A percentile compares a stretch with the other conserved stretches of the same genome.
phyloP scores from a whole-genome alignment of 2,797 vertebrate species.

The Semotilus atromaculatus region DNA sequence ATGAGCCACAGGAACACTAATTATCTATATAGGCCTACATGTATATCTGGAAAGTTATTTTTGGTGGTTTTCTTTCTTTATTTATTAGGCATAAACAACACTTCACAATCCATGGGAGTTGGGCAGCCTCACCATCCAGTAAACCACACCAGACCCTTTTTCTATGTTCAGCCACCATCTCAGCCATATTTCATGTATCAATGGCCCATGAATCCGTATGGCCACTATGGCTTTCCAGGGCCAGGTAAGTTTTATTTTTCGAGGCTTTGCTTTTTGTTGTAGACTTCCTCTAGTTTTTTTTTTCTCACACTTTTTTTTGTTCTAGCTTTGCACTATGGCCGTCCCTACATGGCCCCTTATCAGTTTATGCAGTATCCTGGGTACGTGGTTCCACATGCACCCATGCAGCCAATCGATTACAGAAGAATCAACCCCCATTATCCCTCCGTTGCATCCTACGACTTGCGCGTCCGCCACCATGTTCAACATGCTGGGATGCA shows the following conservation, averaged over 20 bases:
- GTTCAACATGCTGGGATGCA: slow-evolving; percentile 54
- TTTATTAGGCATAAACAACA: slow-evolving; percentile 60
- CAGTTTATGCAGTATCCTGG: slow-evolving; percentile 67
- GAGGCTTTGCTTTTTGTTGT: neutral
- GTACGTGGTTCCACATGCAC: slow-evolving; percentile 67
- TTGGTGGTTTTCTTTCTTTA: neutral
- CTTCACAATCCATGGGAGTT: slow-evolving; percentile 63
- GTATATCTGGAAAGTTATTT: neutral
- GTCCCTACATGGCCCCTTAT: slow-evolving; percentile 63
- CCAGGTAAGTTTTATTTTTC: slow-evolving; percentile 52
- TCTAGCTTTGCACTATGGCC: slow-evolving; percentile 59
- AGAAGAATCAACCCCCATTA: slow-evolving; percentile 58
- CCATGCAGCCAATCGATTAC: slow-evolving; percentile 65
- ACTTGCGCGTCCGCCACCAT: slow-evolving; percentile 61
- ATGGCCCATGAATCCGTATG: slow-evolving; percentile 67
- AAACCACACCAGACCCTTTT: slow-evolving; percentile 70
- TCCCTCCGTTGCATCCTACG: slow-evolving; percentile 53
- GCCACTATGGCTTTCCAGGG: slow-evolving; percentile 62
- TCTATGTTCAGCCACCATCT: slow-evolving; percentile 69
- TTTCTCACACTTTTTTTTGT: no score
- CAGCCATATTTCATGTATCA: slow-evolving; percentile 67
- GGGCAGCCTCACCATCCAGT: slow-evolving; percentile 62
- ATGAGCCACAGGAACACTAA: neutral
- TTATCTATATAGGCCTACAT: neutral
- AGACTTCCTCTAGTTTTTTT: neutral